A percentile compares a stretch with the other conserved stretches of the same genome.
These are phyloP conservation scores for Platygyra sinensis DNA, from an alignment of 64 coral and sea anemone genomes.

Conservation along the genomic window DNA sequence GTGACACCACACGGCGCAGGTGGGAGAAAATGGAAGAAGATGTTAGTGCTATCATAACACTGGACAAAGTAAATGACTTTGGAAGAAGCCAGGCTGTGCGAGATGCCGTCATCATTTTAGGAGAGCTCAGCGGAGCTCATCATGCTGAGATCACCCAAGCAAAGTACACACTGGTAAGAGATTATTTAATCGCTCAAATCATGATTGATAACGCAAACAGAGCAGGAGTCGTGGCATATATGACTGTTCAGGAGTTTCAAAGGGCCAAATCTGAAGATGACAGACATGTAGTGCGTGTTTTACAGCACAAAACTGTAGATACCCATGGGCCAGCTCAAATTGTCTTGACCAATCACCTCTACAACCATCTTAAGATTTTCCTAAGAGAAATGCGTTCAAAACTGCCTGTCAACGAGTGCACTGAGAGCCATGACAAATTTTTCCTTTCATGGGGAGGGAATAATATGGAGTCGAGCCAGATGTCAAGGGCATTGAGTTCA, in stretches of 20 bases:
- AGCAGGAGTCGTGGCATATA: slow-evolving; percentile 60
- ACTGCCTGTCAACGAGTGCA: not conserved
- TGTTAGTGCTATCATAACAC: not conserved
- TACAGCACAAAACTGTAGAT: slow-evolving; percentile 70
- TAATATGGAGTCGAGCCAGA: slow-evolving; percentile 49
- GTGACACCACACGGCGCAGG: not conserved
- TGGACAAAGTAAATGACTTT: slow-evolving; percentile 28
- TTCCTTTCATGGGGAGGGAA: slow-evolving; percentile 63
- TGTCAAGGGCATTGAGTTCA: slow-evolving; percentile 35
- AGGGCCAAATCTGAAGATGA: slow-evolving; percentile 38
- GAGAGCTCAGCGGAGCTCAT: slow-evolving; percentile 21
- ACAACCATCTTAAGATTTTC: slow-evolving; percentile 71
- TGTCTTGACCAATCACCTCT: slow-evolving; percentile 50
- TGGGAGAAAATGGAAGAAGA: slow-evolving; percentile 30
- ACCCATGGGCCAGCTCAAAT: slow-evolving; percentile 73
- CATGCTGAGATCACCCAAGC: slow-evolving; percentile 40
- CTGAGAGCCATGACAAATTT: not conserved
- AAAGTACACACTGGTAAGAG: slow-evolving; percentile 31
- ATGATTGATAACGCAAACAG: slow-evolving; percentile 57
- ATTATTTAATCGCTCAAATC: no score
- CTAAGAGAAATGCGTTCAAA: slow-evolving; percentile 21
- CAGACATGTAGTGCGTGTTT: slow-evolving; percentile 61
- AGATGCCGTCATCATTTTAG: slow-evolving; percentile 51
- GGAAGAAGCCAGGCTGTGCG: slow-evolving; percentile 52
- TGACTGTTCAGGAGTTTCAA: slow-evolving; percentile 58